phyloP scores from a whole-genome alignment of 64 coral and sea anemone genomes.

The Porites lutea region DNA sequence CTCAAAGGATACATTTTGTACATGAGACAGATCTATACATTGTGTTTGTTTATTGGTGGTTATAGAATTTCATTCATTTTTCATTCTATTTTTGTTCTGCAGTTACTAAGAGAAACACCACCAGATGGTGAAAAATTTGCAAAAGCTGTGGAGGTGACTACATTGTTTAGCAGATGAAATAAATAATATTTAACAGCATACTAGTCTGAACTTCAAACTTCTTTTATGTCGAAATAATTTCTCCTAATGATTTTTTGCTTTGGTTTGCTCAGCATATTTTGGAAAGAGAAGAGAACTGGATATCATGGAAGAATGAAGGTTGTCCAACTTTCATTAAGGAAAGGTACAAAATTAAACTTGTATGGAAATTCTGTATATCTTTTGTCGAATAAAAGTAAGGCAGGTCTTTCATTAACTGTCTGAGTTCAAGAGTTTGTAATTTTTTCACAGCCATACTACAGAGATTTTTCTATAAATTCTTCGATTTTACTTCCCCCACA shows the following conservation, averaged over 20 bases:
- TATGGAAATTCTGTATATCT: neutral
- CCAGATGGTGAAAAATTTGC: slow-evolving; percentile 97
- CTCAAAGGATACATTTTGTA: too few relatives aligned
- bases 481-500: too few relatives aligned
- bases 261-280: slow-evolving; percentile 65
- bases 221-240: neutral
- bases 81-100: slow-evolving; percentile 8
- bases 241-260: neutral
- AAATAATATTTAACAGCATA: too few relatives aligned
- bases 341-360: slow-evolving; percentile 12
- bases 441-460: too few relatives aligned
- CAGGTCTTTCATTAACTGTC: too few relatives aligned
- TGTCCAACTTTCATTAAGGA: slow-evolving; percentile 98
- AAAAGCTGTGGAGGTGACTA: slow-evolving; percentile 78
- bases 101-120: slow-evolving; percentile 89
- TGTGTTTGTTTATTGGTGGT: neutral
- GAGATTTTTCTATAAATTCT: too few relatives aligned
- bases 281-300: slow-evolving; percentile 99
- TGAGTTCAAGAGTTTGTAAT: too few relatives aligned
- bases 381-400: too few relatives aligned
- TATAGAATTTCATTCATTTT: neutral
- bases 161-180: too few relatives aligned
- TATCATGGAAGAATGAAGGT: slow-evolving; percentile 97
- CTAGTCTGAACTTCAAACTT: too few relatives aligned
- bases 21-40: too few relatives aligned